A percentile compares a stretch with the other conserved stretches of the same genome.
Evolutionary conservation across 2,113 vertebrate species (phyloP).

Genomic region (Nycticryphes semicollaris): DNA sequence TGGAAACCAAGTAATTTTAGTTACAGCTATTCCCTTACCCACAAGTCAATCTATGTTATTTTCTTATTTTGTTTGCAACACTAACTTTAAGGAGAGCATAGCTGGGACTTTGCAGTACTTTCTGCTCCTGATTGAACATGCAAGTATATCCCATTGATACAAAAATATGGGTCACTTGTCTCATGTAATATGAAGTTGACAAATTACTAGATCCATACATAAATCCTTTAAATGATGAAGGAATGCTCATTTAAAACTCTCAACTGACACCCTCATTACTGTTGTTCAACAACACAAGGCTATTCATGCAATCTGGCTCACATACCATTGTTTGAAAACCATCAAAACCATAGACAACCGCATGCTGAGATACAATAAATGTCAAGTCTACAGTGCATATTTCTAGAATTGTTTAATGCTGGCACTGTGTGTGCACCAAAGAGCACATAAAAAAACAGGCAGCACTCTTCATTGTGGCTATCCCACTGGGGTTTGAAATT

Average conservation of each 20-base stretch:
- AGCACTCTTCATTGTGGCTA: background rate
- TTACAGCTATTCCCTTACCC: background rate
- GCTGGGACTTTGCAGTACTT: background rate
- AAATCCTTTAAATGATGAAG: constrained; percentile 35
- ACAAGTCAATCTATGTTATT: background rate
- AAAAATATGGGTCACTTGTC: background rate
- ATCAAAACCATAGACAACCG: constrained; percentile 12
- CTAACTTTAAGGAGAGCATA: background rate
- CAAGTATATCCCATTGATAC: background rate
- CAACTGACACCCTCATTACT: constrained; percentile 34
- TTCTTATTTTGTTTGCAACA: background rate
- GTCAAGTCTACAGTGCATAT: background rate
- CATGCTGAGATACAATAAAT: constrained; percentile 3
- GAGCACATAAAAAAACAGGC: background rate
- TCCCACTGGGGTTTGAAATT: background rate
- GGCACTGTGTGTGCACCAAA: background rate
- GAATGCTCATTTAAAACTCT: constrained; percentile 39
- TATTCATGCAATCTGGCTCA: constrained; percentile 41
- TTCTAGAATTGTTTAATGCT: constrained; percentile 17
- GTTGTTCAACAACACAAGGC: background rate
- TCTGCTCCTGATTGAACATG: background rate
- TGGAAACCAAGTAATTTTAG: background rate
- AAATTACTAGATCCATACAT: background rate
- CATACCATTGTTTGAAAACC: constrained; percentile 20
- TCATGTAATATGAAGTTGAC: background rate